Evolutionary conservation across 2,888 invertebrate species (phyloP).

Genomic region (Heliconius erato): DNA sequence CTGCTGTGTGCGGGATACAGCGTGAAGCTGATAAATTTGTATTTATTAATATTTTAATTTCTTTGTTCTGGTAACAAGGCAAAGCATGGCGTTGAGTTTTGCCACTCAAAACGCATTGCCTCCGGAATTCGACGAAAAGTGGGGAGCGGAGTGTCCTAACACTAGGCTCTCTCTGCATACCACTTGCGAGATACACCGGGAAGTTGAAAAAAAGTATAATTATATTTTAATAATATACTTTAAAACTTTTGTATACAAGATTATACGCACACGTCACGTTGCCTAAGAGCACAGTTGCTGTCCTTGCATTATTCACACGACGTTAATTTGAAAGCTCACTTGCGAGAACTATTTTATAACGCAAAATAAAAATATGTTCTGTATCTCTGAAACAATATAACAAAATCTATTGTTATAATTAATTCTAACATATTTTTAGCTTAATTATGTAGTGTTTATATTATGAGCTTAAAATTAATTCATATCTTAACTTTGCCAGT

Average conservation of each 20-base stretch:
- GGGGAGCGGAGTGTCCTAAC: too few species aligned
- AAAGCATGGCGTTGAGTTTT: too few species aligned
- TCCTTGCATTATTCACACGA: slow-evolving; percentile 55
- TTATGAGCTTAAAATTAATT: not conserved
- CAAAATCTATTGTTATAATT: not conserved
- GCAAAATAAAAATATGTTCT: slow-evolving; percentile 12
- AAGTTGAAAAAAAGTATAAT: too few species aligned
- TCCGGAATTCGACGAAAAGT: too few species aligned
- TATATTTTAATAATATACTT: not conserved
- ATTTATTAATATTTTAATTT: too few species aligned
- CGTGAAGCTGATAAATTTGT: too few species aligned
- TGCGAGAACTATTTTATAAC: slow-evolving; percentile 30
- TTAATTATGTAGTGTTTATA: not conserved
- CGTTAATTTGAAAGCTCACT: slow-evolving; percentile 55
- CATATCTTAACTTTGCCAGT: too few species aligned
- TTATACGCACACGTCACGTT: slow-evolving; percentile 35
- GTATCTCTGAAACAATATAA: slow-evolving; percentile 16
- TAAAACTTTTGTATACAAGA: not conserved
- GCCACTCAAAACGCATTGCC: too few species aligned
- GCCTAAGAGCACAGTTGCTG: slow-evolving; percentile 47
- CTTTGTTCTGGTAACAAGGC: too few species aligned
- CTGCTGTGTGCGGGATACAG: too few species aligned
- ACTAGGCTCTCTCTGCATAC: too few species aligned
- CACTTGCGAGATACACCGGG: too few species aligned
- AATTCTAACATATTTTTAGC: not conserved